Evolutionary conservation across 2,797 vertebrate genomes (phyloP), one percentile per base, ranked within the genome.

Genomic region (Tenualosa thibaudeaui): DNA sequence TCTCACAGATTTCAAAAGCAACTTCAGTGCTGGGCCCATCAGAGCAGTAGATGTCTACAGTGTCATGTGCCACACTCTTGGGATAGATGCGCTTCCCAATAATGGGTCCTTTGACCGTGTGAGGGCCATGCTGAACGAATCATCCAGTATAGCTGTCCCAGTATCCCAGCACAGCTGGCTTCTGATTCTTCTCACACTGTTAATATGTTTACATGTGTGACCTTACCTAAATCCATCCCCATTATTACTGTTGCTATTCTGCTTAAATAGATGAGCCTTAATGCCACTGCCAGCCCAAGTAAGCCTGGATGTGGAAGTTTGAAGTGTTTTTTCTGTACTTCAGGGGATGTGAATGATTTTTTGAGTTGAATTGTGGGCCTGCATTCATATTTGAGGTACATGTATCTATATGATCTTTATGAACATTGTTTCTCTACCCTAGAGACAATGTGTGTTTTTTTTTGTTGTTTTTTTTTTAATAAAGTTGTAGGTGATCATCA

Each of bases 1-100:
- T 37, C 13, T 31, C 26, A 75, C 68, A 75, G 68, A 75, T 75
- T 75, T 75, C 68, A 75, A 75, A 43, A 40, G 31, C 68, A 75
- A 75, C 68, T 75, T 75, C 68, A 75, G 3, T 17, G 31, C 68
- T 43, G 37, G 5, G 15, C 31, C 68, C 40, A 75, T 75, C 68
- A 75, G 37, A 75, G 31, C 68, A 0, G 68, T 40, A 6, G 68
- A 75, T 75, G 31, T 17, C 68, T 75, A 75, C 40, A 75, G 17
- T 12, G 31, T 75, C 13, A 75, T 75, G 68, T 75, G 68, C 40
- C 68, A 43, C 31, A 40, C 68, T 6, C 68, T 75, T 3, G 68
- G 37, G 10, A 75, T 75, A 5, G 31, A 75, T 4, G 12, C 68
- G 0, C 68, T 19, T 3, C 68, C 68, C 68, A 75, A 75, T 75